Evolutionary conservation across 2,113 vertebrate species (phyloP), one percentile per base, ranked within the genome.

Genomic region (Grus americana): DNA sequence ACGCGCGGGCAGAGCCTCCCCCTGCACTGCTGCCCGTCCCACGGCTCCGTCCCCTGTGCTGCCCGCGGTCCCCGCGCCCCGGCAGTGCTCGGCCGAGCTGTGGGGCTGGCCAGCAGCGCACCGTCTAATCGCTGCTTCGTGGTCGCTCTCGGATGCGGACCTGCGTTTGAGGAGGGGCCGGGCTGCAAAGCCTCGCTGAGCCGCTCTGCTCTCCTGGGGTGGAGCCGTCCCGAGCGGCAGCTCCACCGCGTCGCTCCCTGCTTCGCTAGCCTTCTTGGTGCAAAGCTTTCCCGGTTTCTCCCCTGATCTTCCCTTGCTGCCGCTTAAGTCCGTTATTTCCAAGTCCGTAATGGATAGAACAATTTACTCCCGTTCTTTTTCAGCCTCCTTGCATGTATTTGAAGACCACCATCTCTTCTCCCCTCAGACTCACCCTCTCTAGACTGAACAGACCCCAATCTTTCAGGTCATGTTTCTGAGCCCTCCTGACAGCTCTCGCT

Each of bases 11-110:
- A 65, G 49, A 78, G 17, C 23, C 20, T 17, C 18, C 17, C 17
- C 29, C 16, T 1, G 14, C 27, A 0, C 44, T 6, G 65, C 50
- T 23, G 2, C 52, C 67, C 26, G 2, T 8, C 36, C 44, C 14
- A 7, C 0, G 16, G 21, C 36, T 17, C 6, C 3, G 42, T 27
- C 47, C 57, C 54, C 3, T 0, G 2, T 4, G 14, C 24, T n/a
- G 44, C 46, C 22, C 24, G 24, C 23, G 14, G 50, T 52, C 50
- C 52, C 26, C 9, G 26, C 16, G 54, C 23, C 38, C 20, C 6
- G 0, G 15, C 58, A 21, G n/a, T 13, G 65, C 34, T 7, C 1
- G 4, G 19, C 67, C 11, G 15, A 27, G 72, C 62, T 6, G 54
- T 10, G 17, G 58, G 65, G 24, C 29, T 21, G 29, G 40, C 13